Base-by-base conservation (phyloP, 2,113 vertebrate genomes). In the Chaetura pelagica region DNA sequence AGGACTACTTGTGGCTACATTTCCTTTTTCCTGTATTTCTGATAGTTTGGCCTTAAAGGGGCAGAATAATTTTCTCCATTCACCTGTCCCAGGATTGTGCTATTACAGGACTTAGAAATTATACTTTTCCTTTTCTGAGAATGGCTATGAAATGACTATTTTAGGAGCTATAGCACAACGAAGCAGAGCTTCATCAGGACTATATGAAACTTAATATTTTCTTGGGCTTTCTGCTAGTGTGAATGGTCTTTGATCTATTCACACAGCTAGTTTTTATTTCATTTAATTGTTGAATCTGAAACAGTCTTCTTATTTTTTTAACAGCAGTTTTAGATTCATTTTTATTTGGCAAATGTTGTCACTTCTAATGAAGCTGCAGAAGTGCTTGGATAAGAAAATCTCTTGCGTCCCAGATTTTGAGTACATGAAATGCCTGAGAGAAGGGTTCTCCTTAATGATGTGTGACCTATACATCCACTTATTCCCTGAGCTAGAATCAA, bases 391-490 rank as follows among this genome's bases (percentile, higher is more conserved):
- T 91, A 87, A 80, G 79, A 74, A 83, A 77, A 83, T 90, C 38
- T 87, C 78, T 22, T 52, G 59, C 15, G 19, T 72, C 72, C 81
- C 40, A 72, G 72, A 93, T 77, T 86, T 32, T 78, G 42, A 90
- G 63, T 80, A 77, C 63, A 24, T 73, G 55, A 80, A 94, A 86
- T 78, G 44, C 75, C 72, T 42, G 81, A 63, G 82, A 95, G 85
- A 90, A 92, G 24, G 4, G 13, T 69, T 92, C 42, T 93, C n/a
- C 66, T 95, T 96, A 93, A 88, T 92, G 79, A 21, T 91, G 32
- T 93, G 92, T 94, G 87, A 94, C 84, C 94, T 93, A 15, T 52
- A 89, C 78, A 91, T 82, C 89, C 54, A 49, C 48, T 94, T 93
- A 92, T n/a, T 93, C 85, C 82, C 90, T 80, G 51, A 94, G 84